Conservation (phyloP, 2,888 invertebrate species). For the Tipula unca region DNA sequence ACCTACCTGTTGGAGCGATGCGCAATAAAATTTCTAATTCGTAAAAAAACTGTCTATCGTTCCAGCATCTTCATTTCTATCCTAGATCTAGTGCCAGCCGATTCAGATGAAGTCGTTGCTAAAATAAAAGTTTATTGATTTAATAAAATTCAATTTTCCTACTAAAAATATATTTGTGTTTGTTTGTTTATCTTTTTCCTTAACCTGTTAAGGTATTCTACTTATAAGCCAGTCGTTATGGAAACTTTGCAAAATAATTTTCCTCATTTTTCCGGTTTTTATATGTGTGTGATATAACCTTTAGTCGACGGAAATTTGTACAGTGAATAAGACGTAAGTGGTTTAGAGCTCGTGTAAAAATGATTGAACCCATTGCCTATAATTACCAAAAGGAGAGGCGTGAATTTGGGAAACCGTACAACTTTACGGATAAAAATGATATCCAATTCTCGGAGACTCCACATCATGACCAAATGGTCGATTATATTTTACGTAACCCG, state of each 20-base stretch:
- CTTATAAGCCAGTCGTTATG: not conserved
- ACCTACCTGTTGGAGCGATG: slow-evolving; percentile 55
- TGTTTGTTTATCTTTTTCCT: not conserved
- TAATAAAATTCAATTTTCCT: not conserved
- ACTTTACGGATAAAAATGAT: slow-evolving; percentile 59
- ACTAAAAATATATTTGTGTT: not conserved
- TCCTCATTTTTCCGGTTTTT: not conserved
- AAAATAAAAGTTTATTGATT: slow-evolving; percentile 33
- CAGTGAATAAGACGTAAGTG: not conserved
- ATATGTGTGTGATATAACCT: not conserved
- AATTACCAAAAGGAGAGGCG: slow-evolving; percentile 52
- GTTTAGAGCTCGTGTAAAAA: not conserved
- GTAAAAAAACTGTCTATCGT: slow-evolving; percentile 31
- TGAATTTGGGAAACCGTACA: slow-evolving; percentile 63
- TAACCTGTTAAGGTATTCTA: not conserved
- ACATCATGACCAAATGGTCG: slow-evolving; percentile 44
- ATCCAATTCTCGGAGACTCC: slow-evolving; percentile 54
- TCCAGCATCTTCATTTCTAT: slow-evolving; percentile 30
- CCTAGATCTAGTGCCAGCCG: slow-evolving; percentile 31
- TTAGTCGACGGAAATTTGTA: not conserved
- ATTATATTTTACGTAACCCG: slow-evolving; percentile 52
- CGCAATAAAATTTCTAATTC: slow-evolving; percentile 43
- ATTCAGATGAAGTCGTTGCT: slow-evolving; percentile 30
- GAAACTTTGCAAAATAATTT: not conserved
- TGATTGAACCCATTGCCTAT: slow-evolving; percentile 37